Conservation (phyloP, 2,113 vertebrate species). For the Synodontis membranacea region DNA sequence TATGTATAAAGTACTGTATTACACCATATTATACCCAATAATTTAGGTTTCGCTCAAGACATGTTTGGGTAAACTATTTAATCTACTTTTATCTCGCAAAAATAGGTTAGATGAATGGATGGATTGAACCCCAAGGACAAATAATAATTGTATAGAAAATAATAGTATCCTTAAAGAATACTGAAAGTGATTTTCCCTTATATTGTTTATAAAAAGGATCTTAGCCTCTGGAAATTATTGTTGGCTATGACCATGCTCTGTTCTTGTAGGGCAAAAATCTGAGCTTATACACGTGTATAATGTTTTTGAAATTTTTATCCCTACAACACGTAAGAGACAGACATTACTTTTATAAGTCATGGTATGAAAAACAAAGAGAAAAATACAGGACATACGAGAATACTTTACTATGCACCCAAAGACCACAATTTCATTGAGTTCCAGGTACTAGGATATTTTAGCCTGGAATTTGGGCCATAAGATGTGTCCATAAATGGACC, state of each 20-base stretch:
- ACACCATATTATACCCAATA: background rate
- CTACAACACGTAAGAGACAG: background rate
- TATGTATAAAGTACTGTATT: background rate
- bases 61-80: background rate
- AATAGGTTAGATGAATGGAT: background rate
- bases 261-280: background rate
- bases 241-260: background rate
- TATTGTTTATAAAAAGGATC: background rate
- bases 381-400: background rate
- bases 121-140: background rate
- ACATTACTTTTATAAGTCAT: background rate
- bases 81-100: background rate
- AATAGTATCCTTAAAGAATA: background rate
- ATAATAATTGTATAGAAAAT: background rate
- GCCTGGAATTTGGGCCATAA: background rate
- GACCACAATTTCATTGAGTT: background rate
- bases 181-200: background rate
- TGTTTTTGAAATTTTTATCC: background rate
- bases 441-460: background rate
- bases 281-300: background rate
- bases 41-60: too few species aligned
- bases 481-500: background rate
- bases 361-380: background rate
- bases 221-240: background rate
- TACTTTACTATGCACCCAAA: background rate